Conservation (phyloP, 2,888 invertebrate genomes). For the Dorcus hopei region DNA sequence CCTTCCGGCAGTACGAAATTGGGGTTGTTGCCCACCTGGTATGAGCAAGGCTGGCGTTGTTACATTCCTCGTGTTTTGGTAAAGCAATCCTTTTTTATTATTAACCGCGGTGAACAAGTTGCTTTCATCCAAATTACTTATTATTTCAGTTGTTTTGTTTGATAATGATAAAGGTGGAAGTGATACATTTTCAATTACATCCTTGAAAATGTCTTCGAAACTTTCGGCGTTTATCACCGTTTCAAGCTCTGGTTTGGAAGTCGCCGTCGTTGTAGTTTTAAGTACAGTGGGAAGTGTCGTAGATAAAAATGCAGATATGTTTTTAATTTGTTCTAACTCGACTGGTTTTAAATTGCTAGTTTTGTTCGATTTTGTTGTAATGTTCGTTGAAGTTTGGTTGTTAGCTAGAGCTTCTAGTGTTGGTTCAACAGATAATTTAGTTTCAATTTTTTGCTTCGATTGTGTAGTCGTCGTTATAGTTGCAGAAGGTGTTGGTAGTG, state of each 20-base stretch:
- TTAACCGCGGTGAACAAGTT: neutral
- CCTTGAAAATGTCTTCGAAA: slow-evolving; percentile 33
- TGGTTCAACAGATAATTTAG: slow-evolving; percentile 18
- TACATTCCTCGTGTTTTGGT: slow-evolving; percentile 14
- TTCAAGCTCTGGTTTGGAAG: slow-evolving; percentile 16
- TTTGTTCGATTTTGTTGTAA: slow-evolving; percentile 12
- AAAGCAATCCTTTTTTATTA: neutral
- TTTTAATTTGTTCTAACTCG: slow-evolving; percentile 21
- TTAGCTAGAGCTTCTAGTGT: slow-evolving; percentile 5
- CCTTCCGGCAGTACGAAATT: slow-evolving; percentile 48
- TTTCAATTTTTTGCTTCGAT: slow-evolving; percentile 15
- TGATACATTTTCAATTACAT: slow-evolving; percentile 28
- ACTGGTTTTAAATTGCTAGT: slow-evolving; percentile 17
- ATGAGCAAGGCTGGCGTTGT: slow-evolving; percentile 59
- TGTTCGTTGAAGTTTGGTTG: slow-evolving; percentile 3
- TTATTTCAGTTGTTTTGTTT: neutral
- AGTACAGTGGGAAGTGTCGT: slow-evolving; percentile 15
- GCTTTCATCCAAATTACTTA: neutral
- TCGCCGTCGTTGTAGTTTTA: slow-evolving; percentile 1
- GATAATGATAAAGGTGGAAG: slow-evolving; percentile 13
- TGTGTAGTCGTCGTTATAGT: slow-evolving; percentile 17
- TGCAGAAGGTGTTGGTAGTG: slow-evolving; percentile 20
- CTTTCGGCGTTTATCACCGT: slow-evolving; percentile 9
- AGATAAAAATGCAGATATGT: slow-evolving; percentile 15
- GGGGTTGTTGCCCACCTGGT: slow-evolving; percentile 57